Percentiles rank a stretch among this genome's conserved stretches.
Conservation (phyloP, 1,140 invertebrate species). For the Brachionus plicatilis region DNA sequence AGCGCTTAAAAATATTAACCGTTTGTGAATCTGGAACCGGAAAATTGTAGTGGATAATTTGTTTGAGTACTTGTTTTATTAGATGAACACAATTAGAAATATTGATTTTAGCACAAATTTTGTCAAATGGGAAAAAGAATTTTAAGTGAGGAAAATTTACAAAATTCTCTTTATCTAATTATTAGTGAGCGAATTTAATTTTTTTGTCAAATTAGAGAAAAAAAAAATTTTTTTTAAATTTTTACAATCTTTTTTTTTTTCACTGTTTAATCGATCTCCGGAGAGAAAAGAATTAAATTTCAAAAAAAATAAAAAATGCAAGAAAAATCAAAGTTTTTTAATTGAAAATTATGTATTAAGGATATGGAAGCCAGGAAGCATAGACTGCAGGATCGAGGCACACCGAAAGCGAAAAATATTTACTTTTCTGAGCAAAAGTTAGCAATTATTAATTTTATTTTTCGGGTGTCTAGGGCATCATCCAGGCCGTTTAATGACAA, state of each 20-base stretch:
- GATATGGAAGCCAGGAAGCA: not conserved
- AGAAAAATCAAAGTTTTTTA: not conserved
- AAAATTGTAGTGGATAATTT: not conserved
- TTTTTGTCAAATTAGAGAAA: not conserved
- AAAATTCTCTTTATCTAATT: not conserved
- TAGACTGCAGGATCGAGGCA: not conserved
- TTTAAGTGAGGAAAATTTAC: not conserved
- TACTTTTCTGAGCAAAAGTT: not conserved
- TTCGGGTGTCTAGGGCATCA: not conserved
- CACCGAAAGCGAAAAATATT: not conserved
- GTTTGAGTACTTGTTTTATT: not conserved
- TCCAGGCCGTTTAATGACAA: not conserved
- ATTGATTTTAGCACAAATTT: not conserved
- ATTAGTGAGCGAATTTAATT: not conserved
- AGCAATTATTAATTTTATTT: not conserved
- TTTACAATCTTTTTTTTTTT: not conserved
- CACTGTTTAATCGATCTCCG: not conserved
- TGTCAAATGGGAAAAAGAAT: not conserved
- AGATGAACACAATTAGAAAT: not conserved
- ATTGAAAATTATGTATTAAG: not conserved
- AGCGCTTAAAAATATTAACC: not conserved
- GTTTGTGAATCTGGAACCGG: not conserved
- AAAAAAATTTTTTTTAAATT: not conserved
- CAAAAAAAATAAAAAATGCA: not conserved
- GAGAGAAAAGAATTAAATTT: not conserved